Conservation (phyloP, 2,888 invertebrate genomes). For the Melinopterus prodromus region DNA sequence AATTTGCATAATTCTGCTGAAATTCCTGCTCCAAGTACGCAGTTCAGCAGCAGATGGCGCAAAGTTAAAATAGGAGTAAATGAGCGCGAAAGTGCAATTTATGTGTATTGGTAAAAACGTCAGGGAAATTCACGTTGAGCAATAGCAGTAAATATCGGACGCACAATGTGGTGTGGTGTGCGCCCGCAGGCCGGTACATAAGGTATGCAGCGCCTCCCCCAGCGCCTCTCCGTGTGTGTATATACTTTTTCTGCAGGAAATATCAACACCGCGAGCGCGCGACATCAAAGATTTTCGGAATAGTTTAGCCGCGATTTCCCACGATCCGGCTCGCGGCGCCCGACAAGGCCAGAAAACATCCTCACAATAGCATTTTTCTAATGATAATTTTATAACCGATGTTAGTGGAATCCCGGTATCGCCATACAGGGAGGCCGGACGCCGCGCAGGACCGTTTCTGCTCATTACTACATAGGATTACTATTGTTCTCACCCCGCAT, state of each 20-base stretch:
- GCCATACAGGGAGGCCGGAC: conserved; percentile 45
- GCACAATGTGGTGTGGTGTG: neutral
- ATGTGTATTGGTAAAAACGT: too few species aligned
- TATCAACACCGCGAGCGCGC: conserved; percentile 5
- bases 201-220: neutral
- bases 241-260: neutral
- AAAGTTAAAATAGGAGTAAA: too few species aligned
- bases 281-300: conserved; percentile 39
- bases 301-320: conserved; percentile 40
- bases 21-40: too few species aligned
- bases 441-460: conserved; percentile 44
- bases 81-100: too few species aligned
- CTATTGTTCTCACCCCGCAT: conserved; percentile 38
- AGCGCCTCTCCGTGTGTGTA: neutral
- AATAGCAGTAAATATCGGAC: neutral
- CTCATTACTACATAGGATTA: conserved; percentile 43
- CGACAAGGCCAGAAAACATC: conserved; percentile 44
- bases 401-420: conserved; percentile 43
- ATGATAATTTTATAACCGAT: conserved; percentile 49
- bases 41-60: too few species aligned
- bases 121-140: neutral
- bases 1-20: too few species aligned
- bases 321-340: conserved; percentile 33
- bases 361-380: conserved; percentile 48
- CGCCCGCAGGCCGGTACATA: neutral